phyloP scores from a whole-genome alignment of 1,140 invertebrate genomes.

The Eumeta japonica region DNA sequence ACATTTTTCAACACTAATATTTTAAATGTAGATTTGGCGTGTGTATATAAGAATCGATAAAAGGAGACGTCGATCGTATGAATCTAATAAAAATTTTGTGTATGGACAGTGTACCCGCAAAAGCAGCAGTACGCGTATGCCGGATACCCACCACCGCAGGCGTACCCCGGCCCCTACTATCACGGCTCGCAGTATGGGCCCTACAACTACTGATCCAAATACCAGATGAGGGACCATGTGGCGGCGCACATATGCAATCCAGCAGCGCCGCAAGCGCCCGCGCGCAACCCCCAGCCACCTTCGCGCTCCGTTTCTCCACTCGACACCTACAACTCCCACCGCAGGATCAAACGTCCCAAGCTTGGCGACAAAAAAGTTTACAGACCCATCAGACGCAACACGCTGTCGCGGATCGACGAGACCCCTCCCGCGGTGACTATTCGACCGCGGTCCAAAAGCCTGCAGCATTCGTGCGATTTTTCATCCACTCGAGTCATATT shows the following conservation, averaged over 20 bases:
- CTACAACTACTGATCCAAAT: constrained; percentile 75
- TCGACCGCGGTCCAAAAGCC: constrained; percentile 30
- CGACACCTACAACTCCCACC: constrained; percentile 42
- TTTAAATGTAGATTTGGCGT: too few species aligned
- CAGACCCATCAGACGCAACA: constrained; percentile 34
- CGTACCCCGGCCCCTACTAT: constrained; percentile 83
- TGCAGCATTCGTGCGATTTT: constrained; percentile 37
- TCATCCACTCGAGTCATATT: constrained; percentile 33
- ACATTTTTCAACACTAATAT: too few species aligned
- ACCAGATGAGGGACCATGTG: constrained; percentile 51
- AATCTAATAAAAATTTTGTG: too few species aligned
- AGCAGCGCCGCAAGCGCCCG: constrained; percentile 45
- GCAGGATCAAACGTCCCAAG: constrained; percentile 28
- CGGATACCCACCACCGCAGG: constrained; percentile 73
- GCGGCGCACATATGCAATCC: constrained; percentile 38
- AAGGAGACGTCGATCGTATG: too few species aligned
- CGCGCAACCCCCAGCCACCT: constrained; percentile 31
- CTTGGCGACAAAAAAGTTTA: constrained; percentile 38
- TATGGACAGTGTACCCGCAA: constrained; percentile 91
- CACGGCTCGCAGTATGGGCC: constrained; percentile 91
- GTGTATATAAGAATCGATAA: too few species aligned
- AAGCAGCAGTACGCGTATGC: constrained; percentile 91
- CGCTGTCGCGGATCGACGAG: constrained; percentile 49
- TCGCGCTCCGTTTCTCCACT: constrained; percentile 15
- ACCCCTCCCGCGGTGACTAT: constrained; percentile 22